Evolutionary conservation across 2,113 vertebrate species (phyloP).

Genomic region (Psettodes erumei): DNA sequence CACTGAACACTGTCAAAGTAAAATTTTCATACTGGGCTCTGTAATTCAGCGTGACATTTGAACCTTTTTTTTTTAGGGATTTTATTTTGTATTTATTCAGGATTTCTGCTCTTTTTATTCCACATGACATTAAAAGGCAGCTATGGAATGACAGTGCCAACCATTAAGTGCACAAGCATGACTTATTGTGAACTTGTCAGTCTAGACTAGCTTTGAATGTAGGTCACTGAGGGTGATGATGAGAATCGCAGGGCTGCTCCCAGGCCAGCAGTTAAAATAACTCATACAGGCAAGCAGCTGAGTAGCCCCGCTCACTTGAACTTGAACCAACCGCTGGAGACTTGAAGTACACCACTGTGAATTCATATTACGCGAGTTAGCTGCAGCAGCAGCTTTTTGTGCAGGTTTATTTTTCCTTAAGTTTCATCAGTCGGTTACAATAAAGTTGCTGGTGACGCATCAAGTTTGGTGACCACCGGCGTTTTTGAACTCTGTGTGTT

Average conservation of each 20-base stretch:
- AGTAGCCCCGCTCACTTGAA: constrained; percentile 16
- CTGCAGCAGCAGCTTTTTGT: not conserved
- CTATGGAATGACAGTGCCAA: not conserved
- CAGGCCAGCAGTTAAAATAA: constrained; percentile 39
- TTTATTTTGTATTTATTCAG: not conserved
- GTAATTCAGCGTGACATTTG: not conserved
- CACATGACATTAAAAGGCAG: not conserved
- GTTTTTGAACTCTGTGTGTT: not conserved
- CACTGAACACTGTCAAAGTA: not conserved
- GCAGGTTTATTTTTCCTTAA: not conserved
- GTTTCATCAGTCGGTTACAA: not conserved
- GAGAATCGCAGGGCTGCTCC: constrained; percentile 69
- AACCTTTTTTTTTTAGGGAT: not conserved
- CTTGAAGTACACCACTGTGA: not conserved
- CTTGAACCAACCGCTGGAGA: constrained; percentile 1
- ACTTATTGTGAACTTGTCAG: constrained; percentile 19
- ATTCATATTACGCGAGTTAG: not conserved
- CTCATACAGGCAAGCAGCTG: constrained; percentile 7
- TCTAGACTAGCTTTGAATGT: constrained; percentile 59
- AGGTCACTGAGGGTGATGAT: constrained; percentile 67
- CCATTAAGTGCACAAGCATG: not conserved
- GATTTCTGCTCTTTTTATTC: not conserved
- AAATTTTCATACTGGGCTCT: not conserved
- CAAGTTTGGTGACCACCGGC: not conserved
- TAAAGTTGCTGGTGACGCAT: not conserved